Percentiles rank a stretch among this genome's conserved stretches.
Evolutionary conservation across 1,140 invertebrate genomes (phyloP).

Genomic region (Diorhabda carinulata): DNA sequence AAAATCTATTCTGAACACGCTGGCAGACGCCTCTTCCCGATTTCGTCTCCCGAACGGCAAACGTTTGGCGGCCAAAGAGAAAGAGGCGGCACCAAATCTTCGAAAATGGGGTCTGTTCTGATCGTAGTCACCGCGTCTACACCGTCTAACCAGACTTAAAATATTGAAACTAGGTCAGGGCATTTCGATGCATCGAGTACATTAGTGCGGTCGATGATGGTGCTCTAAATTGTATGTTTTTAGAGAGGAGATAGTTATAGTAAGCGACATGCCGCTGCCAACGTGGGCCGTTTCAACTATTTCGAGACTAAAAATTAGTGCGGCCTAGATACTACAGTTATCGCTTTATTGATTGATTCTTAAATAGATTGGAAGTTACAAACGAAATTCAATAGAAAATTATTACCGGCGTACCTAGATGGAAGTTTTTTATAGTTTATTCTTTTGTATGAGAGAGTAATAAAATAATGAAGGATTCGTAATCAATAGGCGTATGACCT

Average conservation of each 20-base stretch:
- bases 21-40: neutral
- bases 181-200: neutral
- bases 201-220: neutral
- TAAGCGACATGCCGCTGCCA: neutral
- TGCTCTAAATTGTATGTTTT: neutral
- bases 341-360: too few relatives aligned
- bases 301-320: neutral
- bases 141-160: neutral
- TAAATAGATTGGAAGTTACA: too few relatives aligned
- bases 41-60: neutral
- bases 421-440: too few relatives aligned
- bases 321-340: too few relatives aligned
- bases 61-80: neutral
- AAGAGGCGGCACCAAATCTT: neutral
- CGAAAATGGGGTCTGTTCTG: neutral
- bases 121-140: slow-evolving; percentile 1
- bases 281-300: neutral
- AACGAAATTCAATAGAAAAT: too few relatives aligned
- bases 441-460: too few relatives aligned
- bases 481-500: too few relatives aligned
- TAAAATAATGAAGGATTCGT: too few relatives aligned
- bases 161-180: slow-evolving; percentile 2
- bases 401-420: too few relatives aligned
- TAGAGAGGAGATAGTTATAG: neutral
- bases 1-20: neutral